Percentiles rank a stretch among this genome's conserved stretches.
Evolutionary conservation across 2,888 invertebrate species (phyloP).

Genomic region (Luperina nickerlii): DNA sequence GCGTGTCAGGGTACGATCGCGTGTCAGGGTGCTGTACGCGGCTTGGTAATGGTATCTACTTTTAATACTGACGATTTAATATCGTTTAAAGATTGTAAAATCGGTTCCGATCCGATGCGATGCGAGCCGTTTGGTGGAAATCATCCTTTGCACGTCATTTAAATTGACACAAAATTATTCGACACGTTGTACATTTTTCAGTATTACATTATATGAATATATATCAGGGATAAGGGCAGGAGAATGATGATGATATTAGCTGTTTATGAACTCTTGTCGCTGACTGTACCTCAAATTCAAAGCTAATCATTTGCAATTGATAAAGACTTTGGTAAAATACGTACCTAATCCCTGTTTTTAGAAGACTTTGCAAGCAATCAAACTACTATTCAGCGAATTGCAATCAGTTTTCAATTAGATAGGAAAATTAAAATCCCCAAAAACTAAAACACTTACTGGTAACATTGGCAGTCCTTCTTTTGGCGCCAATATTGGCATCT

Average conservation of each 20-base stretch:
- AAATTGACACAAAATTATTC: background rate
- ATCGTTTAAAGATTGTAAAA: too few relatives aligned
- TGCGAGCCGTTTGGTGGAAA: too few relatives aligned
- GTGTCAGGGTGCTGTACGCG: too few relatives aligned
- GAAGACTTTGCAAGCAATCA: too few relatives aligned
- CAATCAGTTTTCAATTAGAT: background rate
- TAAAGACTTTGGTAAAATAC: background rate
- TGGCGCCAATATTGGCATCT: background rate
- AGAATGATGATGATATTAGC: background rate
- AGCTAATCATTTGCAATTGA: background rate
- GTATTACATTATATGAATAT: background rate
- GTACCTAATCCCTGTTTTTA: background rate
- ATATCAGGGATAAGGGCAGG: background rate
- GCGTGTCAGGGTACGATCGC: too few relatives aligned
- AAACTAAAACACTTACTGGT: constrained; percentile 26
- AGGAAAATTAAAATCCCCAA: background rate
- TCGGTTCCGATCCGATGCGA: too few relatives aligned
- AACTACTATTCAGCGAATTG: background rate
- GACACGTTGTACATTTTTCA: background rate
- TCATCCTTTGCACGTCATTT: background rate
- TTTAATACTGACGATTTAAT: too few relatives aligned
- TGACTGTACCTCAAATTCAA: background rate
- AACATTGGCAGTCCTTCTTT: background rate
- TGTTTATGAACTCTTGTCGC: background rate
- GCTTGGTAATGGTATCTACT: too few relatives aligned